Evolutionary conservation across 1,140 invertebrate species (phyloP), one percentile per base, ranked within the genome.

Genomic region (Hetaerina americana): DNA sequence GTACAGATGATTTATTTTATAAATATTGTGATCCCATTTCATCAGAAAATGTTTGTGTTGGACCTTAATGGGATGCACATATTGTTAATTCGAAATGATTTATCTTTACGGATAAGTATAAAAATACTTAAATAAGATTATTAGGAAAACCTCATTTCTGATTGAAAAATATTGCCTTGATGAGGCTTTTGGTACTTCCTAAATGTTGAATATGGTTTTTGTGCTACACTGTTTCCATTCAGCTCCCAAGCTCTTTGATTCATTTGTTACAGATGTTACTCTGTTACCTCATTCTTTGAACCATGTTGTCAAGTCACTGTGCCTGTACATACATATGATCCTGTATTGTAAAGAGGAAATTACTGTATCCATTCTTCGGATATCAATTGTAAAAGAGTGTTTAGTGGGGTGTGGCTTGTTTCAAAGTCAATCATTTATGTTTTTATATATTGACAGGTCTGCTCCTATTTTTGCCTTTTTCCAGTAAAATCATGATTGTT

Each of bases 241-340:
- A 57, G 28, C 27, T 49, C 31, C 27, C 25, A 26, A 24, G n/a
- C 22, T 25, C 22, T 70, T 70, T 70, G 15, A 57, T 57, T 57
- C 40, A 57, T 57, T 57, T 57, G 40, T 57, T 57, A 57, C 40
- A 57, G 40, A 25, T 70, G 67, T 28, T 27, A 28, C 57, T 73
- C 31, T 71, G 26, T 73, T 71, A 73, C 70, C 72, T 73, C 72
- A 73, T 25, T 26, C 40, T 72, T 72, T 57, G 22, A 67, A 27
- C 71, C 31, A 72, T 66, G 49, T 66, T 71, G 66, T 73, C 57
- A 68, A 71, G 72, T 73, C 72, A 73, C 70, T 70, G 67, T 69
- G 66, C 69, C 70, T 72, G 26, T 70, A 68, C 70, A 70, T 68
- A 73, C 27, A 73, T 73, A 73, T 73, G 72, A 66, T 71, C 70